Evolutionary conservation across 2,797 vertebrate species (phyloP).

Genomic region (Antennarius maculatus): DNA sequence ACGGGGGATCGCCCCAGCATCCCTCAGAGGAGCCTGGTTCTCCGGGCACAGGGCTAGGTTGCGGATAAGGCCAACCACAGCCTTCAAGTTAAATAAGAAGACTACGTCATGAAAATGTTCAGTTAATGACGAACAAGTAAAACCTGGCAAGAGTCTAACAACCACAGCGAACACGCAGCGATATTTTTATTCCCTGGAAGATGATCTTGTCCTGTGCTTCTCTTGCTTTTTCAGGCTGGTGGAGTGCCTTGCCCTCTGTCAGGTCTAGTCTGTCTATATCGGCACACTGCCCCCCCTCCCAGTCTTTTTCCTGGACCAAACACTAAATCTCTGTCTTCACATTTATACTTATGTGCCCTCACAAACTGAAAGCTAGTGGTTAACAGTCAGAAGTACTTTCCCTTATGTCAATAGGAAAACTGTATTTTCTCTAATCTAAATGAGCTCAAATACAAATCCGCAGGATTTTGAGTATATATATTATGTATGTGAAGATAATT

Average conservation of each 20-base stretch:
- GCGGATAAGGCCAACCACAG: slow-evolving; percentile 94
- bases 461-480: too few relatives aligned
- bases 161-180: background rate
- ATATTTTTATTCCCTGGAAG: background rate
- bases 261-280: slow-evolving; percentile 37
- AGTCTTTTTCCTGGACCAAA: background rate
- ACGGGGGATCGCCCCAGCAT: slow-evolving; percentile 88
- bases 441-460: background rate
- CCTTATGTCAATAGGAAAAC: background rate
- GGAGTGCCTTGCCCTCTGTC: slow-evolving; percentile 35
- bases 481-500: too few relatives aligned
- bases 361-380: too few relatives aligned
- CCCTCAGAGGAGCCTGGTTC: slow-evolving; percentile 91
- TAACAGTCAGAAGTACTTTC: background rate
- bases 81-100: slow-evolving; percentile 74
- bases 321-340: background rate
- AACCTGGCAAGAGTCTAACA: background rate
- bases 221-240: slow-evolving; percentile 33
- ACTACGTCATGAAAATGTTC: slow-evolving; percentile 3
- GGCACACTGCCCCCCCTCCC: background rate
- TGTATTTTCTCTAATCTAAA: background rate
- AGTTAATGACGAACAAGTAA: background rate
- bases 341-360: background rate
- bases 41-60: slow-evolving; percentile 94
- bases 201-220: slow-evolving; percentile 9